These are phyloP conservation scores for Atopsyche davidsoni DNA, from an alignment of 1,140 invertebrate species.

Conservation along the genomic window DNA sequence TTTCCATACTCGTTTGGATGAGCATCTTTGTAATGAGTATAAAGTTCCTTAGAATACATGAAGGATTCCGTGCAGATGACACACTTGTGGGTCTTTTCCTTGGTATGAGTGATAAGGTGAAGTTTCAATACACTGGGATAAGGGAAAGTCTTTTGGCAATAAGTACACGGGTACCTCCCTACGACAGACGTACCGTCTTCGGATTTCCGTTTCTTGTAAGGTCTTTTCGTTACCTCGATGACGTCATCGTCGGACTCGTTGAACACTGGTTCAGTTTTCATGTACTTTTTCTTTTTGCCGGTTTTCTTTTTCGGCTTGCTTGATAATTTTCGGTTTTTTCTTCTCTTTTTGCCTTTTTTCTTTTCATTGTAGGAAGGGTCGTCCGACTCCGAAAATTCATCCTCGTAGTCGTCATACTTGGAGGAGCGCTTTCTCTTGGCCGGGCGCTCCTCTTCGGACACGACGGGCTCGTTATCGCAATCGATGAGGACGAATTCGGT, in stretches of 20 bases:
- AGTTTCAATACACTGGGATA: constrained; percentile 47
- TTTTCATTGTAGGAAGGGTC: constrained; percentile 30
- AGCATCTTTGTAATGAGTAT: constrained; percentile 23
- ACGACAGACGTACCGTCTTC: not conserved
- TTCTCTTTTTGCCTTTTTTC: constrained; percentile 15
- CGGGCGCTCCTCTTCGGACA: constrained; percentile 33
- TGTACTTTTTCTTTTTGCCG: constrained; percentile 11
- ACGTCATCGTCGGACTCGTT: constrained; percentile 19
- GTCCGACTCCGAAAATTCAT: constrained; percentile 35
- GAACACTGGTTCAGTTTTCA: not conserved
- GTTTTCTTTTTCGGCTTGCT: constrained; percentile 9
- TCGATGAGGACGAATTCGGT: constrained; percentile 42
- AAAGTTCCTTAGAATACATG: constrained; percentile 45
- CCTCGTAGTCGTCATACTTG: constrained; percentile 36
- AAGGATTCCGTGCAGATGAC: constrained; percentile 48
- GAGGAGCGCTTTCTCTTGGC: constrained; percentile 23
- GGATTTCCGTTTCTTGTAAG: constrained; percentile 29
- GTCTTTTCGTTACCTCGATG: constrained; percentile 25
- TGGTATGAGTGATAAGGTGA: constrained; percentile 52
- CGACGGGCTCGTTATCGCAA: constrained; percentile 35
- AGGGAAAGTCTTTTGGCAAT: constrained; percentile 35
- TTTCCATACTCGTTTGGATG: constrained; percentile 48
- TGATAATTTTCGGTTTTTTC: constrained; percentile 5
- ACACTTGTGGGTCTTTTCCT: constrained; percentile 48
- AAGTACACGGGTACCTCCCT: constrained; percentile 32